Evolutionary conservation across 2,113 vertebrate species (phyloP).

Genomic region (Struthidea cinerea): DNA sequence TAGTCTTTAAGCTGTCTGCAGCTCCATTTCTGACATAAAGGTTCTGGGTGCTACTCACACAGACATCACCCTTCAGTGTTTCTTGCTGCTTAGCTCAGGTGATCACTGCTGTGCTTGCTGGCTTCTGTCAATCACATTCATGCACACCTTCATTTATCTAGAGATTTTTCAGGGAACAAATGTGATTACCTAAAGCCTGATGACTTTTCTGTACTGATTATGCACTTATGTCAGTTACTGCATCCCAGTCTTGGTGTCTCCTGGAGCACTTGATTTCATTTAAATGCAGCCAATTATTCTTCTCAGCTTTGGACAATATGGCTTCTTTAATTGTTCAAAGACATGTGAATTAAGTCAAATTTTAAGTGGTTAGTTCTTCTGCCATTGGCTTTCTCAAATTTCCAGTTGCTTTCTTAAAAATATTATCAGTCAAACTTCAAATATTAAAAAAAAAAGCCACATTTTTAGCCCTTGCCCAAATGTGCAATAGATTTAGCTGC

Average conservation of each 20-base stretch:
- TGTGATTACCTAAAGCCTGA: not conserved
- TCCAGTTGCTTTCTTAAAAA: not conserved
- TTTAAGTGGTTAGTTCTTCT: not conserved
- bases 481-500: not conserved
- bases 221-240: not conserved
- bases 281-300: not conserved
- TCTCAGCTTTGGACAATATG: not conserved
- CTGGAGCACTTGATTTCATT: not conserved
- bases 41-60: not conserved
- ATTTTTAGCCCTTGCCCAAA: not conserved
- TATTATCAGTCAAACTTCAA: not conserved
- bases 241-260: not conserved
- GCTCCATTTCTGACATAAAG: not conserved
- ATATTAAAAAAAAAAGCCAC: not conserved
- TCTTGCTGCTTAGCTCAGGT: not conserved
- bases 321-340: not conserved
- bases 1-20: not conserved
- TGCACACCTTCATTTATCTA: not conserved
- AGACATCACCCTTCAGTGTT: not conserved
- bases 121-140: not conserved
- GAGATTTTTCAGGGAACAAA: not conserved
- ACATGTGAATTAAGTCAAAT: not conserved
- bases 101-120: not conserved
- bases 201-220: not conserved
- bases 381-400: not conserved